A percentile compares a stretch with the other conserved stretches of the same genome.
phyloP scores from a whole-genome alignment of 2,797 vertebrate genomes.

The Pempheris klunzingeri region DNA sequence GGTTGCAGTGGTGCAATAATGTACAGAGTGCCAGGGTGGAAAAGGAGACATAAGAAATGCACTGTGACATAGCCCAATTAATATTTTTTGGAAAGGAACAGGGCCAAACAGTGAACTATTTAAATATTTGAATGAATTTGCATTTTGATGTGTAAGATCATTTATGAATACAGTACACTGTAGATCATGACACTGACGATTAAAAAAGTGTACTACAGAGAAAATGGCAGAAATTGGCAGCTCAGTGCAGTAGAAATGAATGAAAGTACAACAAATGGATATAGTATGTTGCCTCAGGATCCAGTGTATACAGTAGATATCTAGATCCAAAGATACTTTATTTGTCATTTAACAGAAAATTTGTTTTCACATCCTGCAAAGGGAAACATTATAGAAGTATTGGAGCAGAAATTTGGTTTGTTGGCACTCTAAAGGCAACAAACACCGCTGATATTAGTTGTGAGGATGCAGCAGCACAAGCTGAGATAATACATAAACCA shows the following conservation, averaged over 20 bases:
- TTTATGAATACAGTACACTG: slow-evolving; percentile 12
- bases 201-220: slow-evolving; percentile 11
- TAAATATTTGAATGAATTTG: slow-evolving; percentile 35
- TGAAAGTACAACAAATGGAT: too few species aligned
- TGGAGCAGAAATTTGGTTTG: slow-evolving; percentile 26
- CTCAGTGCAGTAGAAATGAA: slow-evolving; percentile 13
- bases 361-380: slow-evolving; percentile 28
- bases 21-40: slow-evolving; percentile 10
- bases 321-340: slow-evolving; percentile 19
- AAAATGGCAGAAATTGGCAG: slow-evolving; percentile 11
- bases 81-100: slow-evolving; percentile 2
- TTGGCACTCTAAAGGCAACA: neutral
- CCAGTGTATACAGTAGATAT: neutral
- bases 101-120: slow-evolving; percentile 5
- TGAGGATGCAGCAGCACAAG: slow-evolving; percentile 9
- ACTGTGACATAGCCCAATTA: slow-evolving; percentile 14
- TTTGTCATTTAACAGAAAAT: slow-evolving; percentile 40
- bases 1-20: slow-evolving; percentile 7
- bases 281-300: slow-evolving; percentile 11
- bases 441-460: neutral
- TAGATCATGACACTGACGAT: slow-evolving; percentile 1
- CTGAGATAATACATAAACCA: slow-evolving; percentile 7
- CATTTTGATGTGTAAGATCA: slow-evolving; percentile 27
- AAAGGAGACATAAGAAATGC: slow-evolving; percentile 29
- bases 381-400: slow-evolving; percentile 32